These are phyloP conservation scores for Pseudotriccus pelzelni DNA, from an alignment of 2,797 vertebrate species.

Conservation along the genomic window DNA sequence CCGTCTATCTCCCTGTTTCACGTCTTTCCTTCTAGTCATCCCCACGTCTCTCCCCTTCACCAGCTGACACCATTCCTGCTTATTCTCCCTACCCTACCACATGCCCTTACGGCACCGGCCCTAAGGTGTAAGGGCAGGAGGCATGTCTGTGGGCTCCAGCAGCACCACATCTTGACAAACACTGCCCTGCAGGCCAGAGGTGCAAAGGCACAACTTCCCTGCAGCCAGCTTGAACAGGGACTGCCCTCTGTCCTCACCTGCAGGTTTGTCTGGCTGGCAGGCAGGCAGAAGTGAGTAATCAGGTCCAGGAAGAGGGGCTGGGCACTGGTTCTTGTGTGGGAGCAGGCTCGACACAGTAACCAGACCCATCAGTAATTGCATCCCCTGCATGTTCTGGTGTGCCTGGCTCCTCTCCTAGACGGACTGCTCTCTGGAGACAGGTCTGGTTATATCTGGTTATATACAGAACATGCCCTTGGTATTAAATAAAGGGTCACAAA, in stretches of 20 bases:
- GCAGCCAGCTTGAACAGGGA: neutral
- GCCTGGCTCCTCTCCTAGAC: slow-evolving; percentile 32
- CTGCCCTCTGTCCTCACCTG: neutral
- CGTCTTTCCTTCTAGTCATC: neutral
- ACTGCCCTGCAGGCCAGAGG: fast-evolving
- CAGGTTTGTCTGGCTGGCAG: neutral
- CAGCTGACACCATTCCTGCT: neutral
- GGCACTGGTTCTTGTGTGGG: neutral
- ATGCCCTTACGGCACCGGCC: neutral
- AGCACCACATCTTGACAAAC: neutral
- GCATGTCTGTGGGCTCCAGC: neutral
- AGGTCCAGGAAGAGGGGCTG: neutral
- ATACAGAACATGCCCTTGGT: slow-evolving; percentile 38
- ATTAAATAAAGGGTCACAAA: slow-evolving; percentile 34
- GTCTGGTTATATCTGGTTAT: slow-evolving; percentile 25
- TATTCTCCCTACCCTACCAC: neutral
- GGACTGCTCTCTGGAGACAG: slow-evolving; percentile 18
- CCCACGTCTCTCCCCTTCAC: neutral
- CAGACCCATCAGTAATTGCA: slow-evolving; percentile 47
- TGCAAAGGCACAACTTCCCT: neutral
- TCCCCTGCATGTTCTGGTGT: neutral
- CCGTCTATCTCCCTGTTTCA: neutral
- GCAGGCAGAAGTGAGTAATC: neutral
- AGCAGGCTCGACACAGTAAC: neutral
- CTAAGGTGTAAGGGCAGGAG: neutral